Base-by-base conservation (phyloP, 2,797 vertebrate species). In the Sylvia borin region DNA sequence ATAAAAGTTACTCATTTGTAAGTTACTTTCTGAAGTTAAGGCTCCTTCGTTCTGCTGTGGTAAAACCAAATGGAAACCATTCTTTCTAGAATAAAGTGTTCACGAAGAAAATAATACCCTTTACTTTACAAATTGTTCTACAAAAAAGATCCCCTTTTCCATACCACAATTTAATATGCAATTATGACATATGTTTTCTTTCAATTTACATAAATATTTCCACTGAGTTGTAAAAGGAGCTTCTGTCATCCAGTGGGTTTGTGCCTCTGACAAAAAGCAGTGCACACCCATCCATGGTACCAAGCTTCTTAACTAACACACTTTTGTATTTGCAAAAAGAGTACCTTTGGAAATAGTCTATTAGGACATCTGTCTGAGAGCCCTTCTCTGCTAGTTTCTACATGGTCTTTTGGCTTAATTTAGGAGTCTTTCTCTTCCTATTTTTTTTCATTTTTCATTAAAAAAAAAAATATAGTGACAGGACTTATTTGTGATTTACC, bases 181-280 rank as follows among this genome's bases (percentile, higher is more conserved):
- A 51, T 92, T 81, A 85, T 68, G 84, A 70, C 60, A 61, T 66
- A 75, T 20, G 53, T 31, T 85, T 85, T 70, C 80, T 87, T 89
- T 91, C 76, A 68, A 38, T 58, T 88, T 53, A 79, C 27, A 12
- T 75, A 76, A 90, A 13, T 72, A 75, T 91, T 95, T 93, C 94
- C 85, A 88, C n/a, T 42, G 45, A 87, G 80, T 55, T 58, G 74
- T 87, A 57, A 86, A 90, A 86, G 62, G 24, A 90, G 62, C 22
- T 84, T 43, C 57, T 78, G 64, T 50, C 72, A 91, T 48, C 25
- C 38, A 43, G 21, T 22, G 38, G 55, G 79, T 81, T 78, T 51
- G 54, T 42, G 13, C 4, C 48, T 70, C 27, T 38, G 57, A 85
- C 25, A 72, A 81, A 74, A 88, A 77, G 32, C 62, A 74, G 58